Percentiles rank a stretch among this genome's conserved stretches.
Evolutionary conservation across 2,888 invertebrate species (phyloP).

Genomic region (Meteorus cinctellus): DNA sequence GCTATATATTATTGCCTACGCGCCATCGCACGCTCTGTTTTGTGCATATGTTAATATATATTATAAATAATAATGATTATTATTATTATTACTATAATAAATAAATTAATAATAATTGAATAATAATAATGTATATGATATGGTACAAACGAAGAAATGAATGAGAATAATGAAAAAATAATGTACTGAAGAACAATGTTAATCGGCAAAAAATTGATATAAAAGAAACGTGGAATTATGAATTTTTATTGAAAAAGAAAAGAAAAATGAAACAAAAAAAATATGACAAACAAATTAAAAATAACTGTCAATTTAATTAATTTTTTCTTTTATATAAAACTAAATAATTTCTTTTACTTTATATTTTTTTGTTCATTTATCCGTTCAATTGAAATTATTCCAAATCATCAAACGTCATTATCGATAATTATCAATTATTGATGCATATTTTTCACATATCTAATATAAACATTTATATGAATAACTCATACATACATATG

Average conservation of each 20-base stretch:
- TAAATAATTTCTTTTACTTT: too few species aligned
- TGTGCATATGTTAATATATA: conserved; percentile 59
- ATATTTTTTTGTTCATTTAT: not conserved
- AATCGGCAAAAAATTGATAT: conserved; percentile 65
- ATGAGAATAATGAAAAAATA: conserved; percentile 56
- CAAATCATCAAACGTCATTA: not conserved
- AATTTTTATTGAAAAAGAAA: conserved; percentile 68
- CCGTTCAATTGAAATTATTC: not conserved
- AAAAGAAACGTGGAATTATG: conserved; percentile 62
- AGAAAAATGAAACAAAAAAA: not conserved
- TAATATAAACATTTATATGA: not conserved
- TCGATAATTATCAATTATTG: not conserved
- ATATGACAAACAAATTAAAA: conserved; percentile 6
- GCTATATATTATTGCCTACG: conserved; percentile 48
- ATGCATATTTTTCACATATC: not conserved
- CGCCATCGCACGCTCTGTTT: conserved; percentile 52
- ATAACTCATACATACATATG: not conserved
- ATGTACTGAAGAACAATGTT: conserved; percentile 69
- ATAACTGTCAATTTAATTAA: not conserved
- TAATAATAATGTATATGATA: conserved; percentile 59
- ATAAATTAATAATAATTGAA: conserved; percentile 26
- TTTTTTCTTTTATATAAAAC: not conserved
- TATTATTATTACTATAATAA: too few species aligned
- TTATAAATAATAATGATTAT: conserved; percentile 27
- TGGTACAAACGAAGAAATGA: conserved; percentile 64